Conservation (phyloP, 1,140 invertebrate genomes). For the Rhagoletis pomonella region DNA sequence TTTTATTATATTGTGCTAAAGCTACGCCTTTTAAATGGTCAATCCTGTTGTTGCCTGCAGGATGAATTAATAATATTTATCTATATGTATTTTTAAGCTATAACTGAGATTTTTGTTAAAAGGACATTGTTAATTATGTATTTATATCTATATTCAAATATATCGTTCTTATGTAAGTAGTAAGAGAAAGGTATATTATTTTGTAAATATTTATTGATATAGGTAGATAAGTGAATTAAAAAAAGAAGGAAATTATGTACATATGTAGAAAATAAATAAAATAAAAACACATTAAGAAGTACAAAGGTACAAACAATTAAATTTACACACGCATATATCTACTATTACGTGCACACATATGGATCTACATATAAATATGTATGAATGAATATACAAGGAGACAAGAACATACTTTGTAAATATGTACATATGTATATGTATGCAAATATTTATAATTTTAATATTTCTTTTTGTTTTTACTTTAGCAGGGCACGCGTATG, state of each 20-base stretch:
- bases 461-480: conserved; percentile 79
- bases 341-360: too few relatives aligned
- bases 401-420: too few relatives aligned
- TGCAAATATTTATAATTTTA: neutral
- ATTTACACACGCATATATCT: too few relatives aligned
- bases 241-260: too few relatives aligned
- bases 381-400: neutral
- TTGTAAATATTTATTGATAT: too few relatives aligned
- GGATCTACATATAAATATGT: neutral
- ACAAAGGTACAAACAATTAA: too few relatives aligned
- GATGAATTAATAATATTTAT: neutral
- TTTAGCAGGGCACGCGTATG: neutral
- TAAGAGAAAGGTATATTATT: too few relatives aligned
- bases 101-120: conserved; percentile 41
- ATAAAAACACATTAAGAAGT: too few relatives aligned
- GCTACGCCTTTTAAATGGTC: neutral
- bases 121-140: conserved; percentile 18
- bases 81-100: conserved; percentile 8
- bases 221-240: too few relatives aligned
- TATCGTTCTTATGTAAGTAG: neutral
- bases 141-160: conserved; percentile 1
- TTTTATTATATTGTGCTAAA: neutral
- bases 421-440: neutral
- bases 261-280: too few relatives aligned
- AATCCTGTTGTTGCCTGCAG: too few relatives aligned